Evolutionary conservation across 2,113 vertebrate species (phyloP).

Genomic region (Colinus virginianus): DNA sequence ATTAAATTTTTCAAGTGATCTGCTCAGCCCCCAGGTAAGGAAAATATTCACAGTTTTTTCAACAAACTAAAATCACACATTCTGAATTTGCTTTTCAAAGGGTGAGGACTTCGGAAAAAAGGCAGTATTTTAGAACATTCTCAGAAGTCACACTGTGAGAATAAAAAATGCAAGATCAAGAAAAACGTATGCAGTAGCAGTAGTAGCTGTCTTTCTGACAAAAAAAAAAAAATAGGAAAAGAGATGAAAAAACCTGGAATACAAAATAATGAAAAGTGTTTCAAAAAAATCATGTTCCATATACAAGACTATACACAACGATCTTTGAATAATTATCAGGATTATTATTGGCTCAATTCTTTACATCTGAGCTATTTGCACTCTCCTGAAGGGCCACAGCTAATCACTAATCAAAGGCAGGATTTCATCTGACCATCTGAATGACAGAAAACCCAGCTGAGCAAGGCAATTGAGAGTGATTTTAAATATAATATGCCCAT

Average conservation of each 20-base stretch:
- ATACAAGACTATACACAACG: neutral
- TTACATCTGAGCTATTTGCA: fast-evolving
- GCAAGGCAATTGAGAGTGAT: neutral
- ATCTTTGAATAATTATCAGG: neutral
- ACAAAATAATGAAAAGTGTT: neutral
- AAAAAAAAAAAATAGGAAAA: neutral
- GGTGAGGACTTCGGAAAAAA: neutral
- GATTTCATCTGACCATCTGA: neutral
- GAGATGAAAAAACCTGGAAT: neutral
- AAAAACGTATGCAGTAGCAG: neutral
- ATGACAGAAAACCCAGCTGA: neutral
- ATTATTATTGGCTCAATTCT: neutral
- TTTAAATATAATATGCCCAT: neutral
- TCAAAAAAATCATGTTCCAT: neutral
- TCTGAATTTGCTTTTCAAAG: neutral
- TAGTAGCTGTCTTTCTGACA: neutral
- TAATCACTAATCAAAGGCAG: neutral
- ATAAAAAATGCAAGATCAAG: neutral
- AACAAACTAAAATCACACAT: neutral
- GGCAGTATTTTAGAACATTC: neutral
- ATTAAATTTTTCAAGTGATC: neutral
- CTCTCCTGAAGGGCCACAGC: neutral
- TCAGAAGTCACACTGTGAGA: neutral
- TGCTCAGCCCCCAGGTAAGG: neutral
- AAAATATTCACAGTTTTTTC: neutral